phyloP scores from a whole-genome alignment of 2,888 invertebrate species.

The Cephus pulcher region DNA sequence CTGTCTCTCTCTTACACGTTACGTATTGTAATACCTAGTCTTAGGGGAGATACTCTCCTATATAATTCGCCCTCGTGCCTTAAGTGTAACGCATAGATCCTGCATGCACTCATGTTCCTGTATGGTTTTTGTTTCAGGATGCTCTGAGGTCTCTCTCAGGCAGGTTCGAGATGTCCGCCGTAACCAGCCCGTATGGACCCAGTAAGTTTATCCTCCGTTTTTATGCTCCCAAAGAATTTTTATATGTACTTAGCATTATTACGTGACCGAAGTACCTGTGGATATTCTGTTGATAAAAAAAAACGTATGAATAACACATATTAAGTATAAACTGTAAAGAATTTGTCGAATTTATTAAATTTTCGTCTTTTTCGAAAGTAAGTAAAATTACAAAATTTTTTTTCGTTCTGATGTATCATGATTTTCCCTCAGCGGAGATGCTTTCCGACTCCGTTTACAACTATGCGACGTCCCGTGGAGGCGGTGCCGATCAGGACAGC shows the following conservation, averaged over 20 bases:
- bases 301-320: constrained; percentile 16
- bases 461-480: constrained; percentile 62
- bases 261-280: background rate
- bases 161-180: constrained; percentile 64
- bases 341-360: too few relatives aligned
- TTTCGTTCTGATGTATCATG: too few relatives aligned
- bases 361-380: background rate
- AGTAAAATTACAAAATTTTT: background rate
- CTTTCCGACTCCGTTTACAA: constrained; percentile 66
- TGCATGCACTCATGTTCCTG: too few relatives aligned
- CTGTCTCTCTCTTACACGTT: too few relatives aligned
- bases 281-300: constrained; percentile 9
- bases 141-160: constrained; percentile 45
- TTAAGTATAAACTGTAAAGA: too few relatives aligned
- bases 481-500: constrained; percentile 61
- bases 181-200: constrained; percentile 66
- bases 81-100: too few relatives aligned
- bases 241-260: constrained; percentile 10
- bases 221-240: constrained; percentile 1
- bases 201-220: constrained; percentile 51
- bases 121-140: constrained; percentile 53
- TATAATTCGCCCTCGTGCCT: too few relatives aligned
- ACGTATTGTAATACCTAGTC: too few relatives aligned
- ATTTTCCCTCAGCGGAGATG: constrained; percentile 59
- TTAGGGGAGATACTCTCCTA: too few relatives aligned